A percentile compares a stretch with the other conserved stretches of the same genome.
Evolutionary conservation across 2,113 vertebrate genomes (phyloP).

Genomic region (Xenopus laevis): DNA sequence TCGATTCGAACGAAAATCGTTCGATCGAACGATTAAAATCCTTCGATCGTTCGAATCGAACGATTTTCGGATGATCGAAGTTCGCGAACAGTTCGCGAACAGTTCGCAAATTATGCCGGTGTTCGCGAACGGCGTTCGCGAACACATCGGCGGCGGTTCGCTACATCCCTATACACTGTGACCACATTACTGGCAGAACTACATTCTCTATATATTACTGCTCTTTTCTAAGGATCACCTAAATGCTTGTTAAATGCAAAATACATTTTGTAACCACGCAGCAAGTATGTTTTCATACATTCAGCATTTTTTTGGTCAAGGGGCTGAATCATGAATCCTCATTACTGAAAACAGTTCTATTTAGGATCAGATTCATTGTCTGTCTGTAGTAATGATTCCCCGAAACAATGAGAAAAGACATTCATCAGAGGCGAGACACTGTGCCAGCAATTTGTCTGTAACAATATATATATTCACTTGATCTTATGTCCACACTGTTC

Average conservation of each 20-base stretch:
- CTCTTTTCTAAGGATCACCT: neutral
- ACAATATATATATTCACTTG: neutral
- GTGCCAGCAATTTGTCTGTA: neutral
- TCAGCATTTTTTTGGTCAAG: neutral
- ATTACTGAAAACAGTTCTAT: neutral
- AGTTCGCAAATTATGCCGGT: too few species aligned
- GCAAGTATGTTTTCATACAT: neutral
- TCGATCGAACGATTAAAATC: too few species aligned
- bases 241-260: neutral
- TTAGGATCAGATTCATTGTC: slow-evolving; percentile 10
- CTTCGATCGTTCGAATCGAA: too few species aligned
- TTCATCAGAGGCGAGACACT: slow-evolving; percentile 10
- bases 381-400: slow-evolving; percentile 20
- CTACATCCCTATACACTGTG: too few species aligned
- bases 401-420: slow-evolving; percentile 19
- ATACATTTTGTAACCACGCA: neutral
- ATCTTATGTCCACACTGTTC: neutral
- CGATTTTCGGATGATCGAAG: too few species aligned
- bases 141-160: too few species aligned
- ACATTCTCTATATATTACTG: neutral
- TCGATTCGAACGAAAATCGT: too few species aligned
- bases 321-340: neutral
- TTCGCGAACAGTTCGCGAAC: too few species aligned
- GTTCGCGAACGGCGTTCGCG: too few species aligned
- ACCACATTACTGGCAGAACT: too few species aligned